Evolutionary conservation across 1,140 invertebrate species (phyloP).

Genomic region (Trachymyrmex cornetzi): DNA sequence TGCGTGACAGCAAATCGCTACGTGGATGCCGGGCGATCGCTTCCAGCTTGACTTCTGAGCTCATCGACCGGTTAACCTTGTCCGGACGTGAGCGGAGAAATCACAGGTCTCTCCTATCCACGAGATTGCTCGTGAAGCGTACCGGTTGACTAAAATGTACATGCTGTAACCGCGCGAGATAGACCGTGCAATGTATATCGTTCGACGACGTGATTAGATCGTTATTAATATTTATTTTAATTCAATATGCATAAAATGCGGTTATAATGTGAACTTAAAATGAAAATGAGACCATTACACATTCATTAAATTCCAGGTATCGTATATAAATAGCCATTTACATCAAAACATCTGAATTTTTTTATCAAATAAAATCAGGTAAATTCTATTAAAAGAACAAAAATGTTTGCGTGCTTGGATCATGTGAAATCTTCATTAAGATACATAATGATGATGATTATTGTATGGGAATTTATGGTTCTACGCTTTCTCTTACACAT

Average conservation of each 20-base stretch:
- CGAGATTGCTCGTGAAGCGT: slow-evolving; percentile 7
- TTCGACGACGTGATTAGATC: background rate
- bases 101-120: slow-evolving; percentile 47
- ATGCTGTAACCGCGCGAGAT: background rate
- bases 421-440: background rate
- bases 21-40: slow-evolving; percentile 34
- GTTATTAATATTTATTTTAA: slow-evolving; percentile 4
- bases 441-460: background rate
- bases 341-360: background rate
- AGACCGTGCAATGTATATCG: background rate
- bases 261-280: slow-evolving; percentile 17
- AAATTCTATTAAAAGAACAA: background rate
- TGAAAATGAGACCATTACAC: slow-evolving; percentile 5
- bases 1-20: slow-evolving; percentile 60
- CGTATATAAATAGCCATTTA: background rate
- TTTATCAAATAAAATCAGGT: background rate
- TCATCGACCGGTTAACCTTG: slow-evolving; percentile 71
- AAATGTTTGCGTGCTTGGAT: background rate
- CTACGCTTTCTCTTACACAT: background rate
- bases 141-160: slow-evolving; percentile 39
- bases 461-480: background rate
- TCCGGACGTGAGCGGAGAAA: slow-evolving; percentile 46
- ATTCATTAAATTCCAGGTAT: background rate
- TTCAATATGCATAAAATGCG: background rate
- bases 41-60: slow-evolving; percentile 61